These are phyloP conservation scores for Stegana nigrithorax DNA, from an alignment of 2,888 invertebrate species.

Conservation along the genomic window DNA sequence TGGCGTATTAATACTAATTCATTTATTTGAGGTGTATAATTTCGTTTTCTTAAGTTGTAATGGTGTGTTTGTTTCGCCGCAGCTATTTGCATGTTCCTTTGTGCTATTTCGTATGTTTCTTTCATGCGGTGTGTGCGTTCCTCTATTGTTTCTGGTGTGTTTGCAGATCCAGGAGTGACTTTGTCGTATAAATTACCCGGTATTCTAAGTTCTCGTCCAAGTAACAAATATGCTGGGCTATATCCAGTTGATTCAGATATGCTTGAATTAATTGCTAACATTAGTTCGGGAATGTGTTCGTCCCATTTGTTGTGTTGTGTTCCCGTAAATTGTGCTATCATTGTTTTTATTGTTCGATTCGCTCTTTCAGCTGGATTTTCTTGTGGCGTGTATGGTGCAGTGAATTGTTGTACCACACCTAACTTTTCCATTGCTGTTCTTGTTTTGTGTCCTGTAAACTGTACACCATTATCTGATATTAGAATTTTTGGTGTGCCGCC, in stretches of 20 bases:
- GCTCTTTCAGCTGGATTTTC: too few relatives aligned
- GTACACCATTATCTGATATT: too few relatives aligned
- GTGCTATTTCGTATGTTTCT: not conserved
- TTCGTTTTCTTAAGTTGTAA: not conserved
- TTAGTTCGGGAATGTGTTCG: not conserved
- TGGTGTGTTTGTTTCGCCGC: not conserved
- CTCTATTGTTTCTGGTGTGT: not conserved
- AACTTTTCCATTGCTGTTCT: too few relatives aligned
- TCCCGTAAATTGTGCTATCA: too few relatives aligned
- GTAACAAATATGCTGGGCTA: not conserved
- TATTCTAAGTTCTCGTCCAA: not conserved
- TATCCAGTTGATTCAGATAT: conserved; percentile 1
- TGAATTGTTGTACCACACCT: too few relatives aligned
- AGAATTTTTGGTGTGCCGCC: too few relatives aligned
- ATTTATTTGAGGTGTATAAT: not conserved
- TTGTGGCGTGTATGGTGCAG: too few relatives aligned
- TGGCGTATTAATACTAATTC: not conserved
- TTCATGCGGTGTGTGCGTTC: not conserved
- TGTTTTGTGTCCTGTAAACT: too few relatives aligned
- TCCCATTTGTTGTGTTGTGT: too few relatives aligned
- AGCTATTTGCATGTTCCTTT: not conserved
- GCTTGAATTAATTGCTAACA: conserved; percentile 15
- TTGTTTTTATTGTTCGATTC: too few relatives aligned
- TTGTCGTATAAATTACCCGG: not conserved
- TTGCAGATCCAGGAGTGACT: not conserved